Evolutionary conservation across 2,113 vertebrate species (phyloP).

Genomic region (Ictalurus punctatus): DNA sequence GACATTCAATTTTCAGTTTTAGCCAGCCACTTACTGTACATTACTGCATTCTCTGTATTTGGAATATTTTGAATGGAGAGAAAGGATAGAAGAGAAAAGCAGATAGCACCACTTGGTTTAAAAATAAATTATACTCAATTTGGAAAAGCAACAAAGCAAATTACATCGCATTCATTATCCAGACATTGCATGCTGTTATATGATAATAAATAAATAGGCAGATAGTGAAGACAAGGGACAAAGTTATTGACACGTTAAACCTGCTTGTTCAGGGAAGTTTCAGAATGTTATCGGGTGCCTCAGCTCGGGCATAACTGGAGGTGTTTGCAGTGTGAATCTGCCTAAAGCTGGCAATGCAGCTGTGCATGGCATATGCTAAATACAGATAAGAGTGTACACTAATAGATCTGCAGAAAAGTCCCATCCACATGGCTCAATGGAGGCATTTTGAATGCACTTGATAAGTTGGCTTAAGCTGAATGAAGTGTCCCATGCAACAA

Average conservation of each 20-base stretch:
- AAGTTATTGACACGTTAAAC: conserved; percentile 74
- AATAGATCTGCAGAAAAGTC: conserved; percentile 78
- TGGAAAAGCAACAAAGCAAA: conserved; percentile 48
- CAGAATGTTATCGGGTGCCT: conserved; percentile 76
- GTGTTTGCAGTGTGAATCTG: conserved; percentile 76
- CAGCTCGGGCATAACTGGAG: conserved; percentile 76
- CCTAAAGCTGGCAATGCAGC: conserved; percentile 75
- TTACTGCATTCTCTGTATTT: conserved; percentile 41
- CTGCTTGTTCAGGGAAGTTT: conserved; percentile 74
- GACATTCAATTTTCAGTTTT: conserved; percentile 51
- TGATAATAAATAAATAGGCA: conserved; percentile 67
- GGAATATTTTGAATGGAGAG: conserved; percentile 46
- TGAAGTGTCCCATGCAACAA: conserved; percentile 74
- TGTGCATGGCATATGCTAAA: conserved; percentile 79
- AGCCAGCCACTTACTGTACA: conserved; percentile 51
- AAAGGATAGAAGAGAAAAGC: conserved; percentile 39
- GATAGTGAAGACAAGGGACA: conserved; percentile 63
- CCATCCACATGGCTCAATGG: conserved; percentile 73
- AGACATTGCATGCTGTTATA: conserved; percentile 49
- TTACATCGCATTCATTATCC: conserved; percentile 56
- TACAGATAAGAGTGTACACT: conserved; percentile 80
- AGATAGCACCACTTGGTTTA: conserved; percentile 41
- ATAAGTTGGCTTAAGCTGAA: conserved; percentile 82
- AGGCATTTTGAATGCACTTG: conserved; percentile 79
- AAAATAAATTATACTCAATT: conserved; percentile 43